phyloP scores from a whole-genome alignment of 2,113 vertebrate species.

The Lepus europaeus region DNA sequence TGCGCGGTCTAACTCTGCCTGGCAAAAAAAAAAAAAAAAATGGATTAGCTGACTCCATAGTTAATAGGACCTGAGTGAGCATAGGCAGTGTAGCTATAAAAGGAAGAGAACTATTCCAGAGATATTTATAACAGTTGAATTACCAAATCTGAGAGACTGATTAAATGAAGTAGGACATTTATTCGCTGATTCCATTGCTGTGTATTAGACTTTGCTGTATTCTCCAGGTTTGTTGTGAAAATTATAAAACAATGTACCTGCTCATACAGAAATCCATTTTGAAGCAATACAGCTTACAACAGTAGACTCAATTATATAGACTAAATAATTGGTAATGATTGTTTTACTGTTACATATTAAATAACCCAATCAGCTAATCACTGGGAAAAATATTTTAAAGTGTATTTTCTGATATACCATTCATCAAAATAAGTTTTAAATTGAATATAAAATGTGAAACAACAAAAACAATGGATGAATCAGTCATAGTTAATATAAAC shows the following conservation, averaged over 20 bases:
- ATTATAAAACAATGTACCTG: not conserved
- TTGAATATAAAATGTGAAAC: slow-evolving; percentile 15
- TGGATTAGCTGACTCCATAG: not conserved
- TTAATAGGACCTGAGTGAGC: not conserved
- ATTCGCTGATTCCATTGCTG: not conserved
- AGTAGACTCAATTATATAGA: not conserved
- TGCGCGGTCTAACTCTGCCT: no score
- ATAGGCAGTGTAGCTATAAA: not conserved
- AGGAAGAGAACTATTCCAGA: not conserved
- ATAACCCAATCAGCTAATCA: no score
- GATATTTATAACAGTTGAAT: not conserved
- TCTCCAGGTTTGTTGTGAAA: not conserved
- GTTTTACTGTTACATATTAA: no score
- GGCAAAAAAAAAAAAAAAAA: not conserved
- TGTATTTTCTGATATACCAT: not conserved
- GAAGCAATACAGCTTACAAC: not conserved
- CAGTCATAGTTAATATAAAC: not conserved
- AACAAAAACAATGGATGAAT: slow-evolving; percentile 42
- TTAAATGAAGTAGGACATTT: not conserved
- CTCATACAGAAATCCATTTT: not conserved
- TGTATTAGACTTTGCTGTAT: not conserved
- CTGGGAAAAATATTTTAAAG: slow-evolving; percentile 26
- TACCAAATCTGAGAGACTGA: not conserved
- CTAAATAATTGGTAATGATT: slow-evolving; percentile 38
- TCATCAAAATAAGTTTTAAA: slow-evolving; percentile 33